phyloP scores from a whole-genome alignment of 2,888 invertebrate species.

The Tryphoninae sp. region DNA sequence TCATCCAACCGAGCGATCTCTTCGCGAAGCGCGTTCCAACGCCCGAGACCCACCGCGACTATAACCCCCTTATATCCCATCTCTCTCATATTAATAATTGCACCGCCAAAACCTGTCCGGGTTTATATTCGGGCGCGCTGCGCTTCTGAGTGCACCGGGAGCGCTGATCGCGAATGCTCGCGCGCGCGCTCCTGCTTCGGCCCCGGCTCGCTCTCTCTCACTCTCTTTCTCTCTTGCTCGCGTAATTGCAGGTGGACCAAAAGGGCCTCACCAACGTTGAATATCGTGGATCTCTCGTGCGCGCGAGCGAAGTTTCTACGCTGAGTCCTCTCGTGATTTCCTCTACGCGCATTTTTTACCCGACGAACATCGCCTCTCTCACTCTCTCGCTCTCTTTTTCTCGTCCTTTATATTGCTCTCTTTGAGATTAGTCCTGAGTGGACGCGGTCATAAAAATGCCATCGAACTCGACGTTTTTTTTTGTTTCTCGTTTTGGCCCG shows the following conservation, averaged over 20 bases:
- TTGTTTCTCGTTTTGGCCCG: neutral
- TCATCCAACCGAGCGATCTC: constrained; percentile 44
- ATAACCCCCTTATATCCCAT: constrained; percentile 61
- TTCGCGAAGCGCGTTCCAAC: constrained; percentile 45
- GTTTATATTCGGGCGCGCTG: constrained; percentile 70
- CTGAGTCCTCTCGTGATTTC: constrained; percentile 58
- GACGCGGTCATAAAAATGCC: constrained; percentile 41
- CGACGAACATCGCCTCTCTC: constrained; percentile 56
- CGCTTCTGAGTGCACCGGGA: constrained; percentile 64
- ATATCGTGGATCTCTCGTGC: constrained; percentile 63
- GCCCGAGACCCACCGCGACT: constrained; percentile 62
- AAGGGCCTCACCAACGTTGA: constrained; percentile 51
- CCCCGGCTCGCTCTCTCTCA: constrained; percentile 36
- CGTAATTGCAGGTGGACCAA: constrained; percentile 68
- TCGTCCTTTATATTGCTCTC: constrained; percentile 47
- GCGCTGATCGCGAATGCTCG: constrained; percentile 54
- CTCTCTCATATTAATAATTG: constrained; percentile 77
- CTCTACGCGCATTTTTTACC: constrained; percentile 64
- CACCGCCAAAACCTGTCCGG: constrained; percentile 77
- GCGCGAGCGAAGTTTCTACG: constrained; percentile 56
- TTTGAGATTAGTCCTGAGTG: constrained; percentile 51
- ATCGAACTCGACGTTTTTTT: neutral
- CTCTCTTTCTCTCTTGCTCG: constrained; percentile 52
- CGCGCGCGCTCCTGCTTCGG: constrained; percentile 43
- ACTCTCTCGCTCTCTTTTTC: constrained; percentile 40